A percentile compares a stretch with the other conserved stretches of the same genome.
Conservation (phyloP, 2,888 invertebrate genomes). For the Watsonalla cultraria region DNA sequence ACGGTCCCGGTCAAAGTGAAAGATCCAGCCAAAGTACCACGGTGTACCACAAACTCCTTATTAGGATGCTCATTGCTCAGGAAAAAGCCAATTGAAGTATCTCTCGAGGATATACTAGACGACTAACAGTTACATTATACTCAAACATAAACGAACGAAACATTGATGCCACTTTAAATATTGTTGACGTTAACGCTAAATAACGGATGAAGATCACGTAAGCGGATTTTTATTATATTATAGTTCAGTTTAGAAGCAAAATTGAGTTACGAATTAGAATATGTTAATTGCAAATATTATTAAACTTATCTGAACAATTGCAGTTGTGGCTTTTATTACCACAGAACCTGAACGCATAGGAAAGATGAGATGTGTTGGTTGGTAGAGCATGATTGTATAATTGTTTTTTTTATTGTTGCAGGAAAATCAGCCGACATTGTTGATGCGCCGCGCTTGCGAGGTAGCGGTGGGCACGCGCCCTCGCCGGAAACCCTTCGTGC, state of each 20-base stretch:
- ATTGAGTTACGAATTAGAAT: neutral
- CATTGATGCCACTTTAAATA: slow-evolving; percentile 13
- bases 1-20: slow-evolving; percentile 35
- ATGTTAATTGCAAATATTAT: neutral
- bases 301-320: neutral
- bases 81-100: slow-evolving; percentile 55
- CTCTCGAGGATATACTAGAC: slow-evolving; percentile 53
- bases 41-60: slow-evolving; percentile 20
- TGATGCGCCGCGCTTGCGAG: slow-evolving; percentile 65
- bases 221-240: slow-evolving; percentile 30
- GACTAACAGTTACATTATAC: slow-evolving; percentile 26
- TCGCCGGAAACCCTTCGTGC: slow-evolving; percentile 46
- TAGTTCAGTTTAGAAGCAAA: slow-evolving; percentile 17
- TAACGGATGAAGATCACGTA: slow-evolving; percentile 26
- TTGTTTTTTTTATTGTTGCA: slow-evolving; percentile 30
- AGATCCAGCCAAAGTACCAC: slow-evolving; percentile 57
- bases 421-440: slow-evolving; percentile 54
- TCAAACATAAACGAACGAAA: slow-evolving; percentile 7
- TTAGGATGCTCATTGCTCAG: slow-evolving; percentile 32
- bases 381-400: neutral
- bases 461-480: slow-evolving; percentile 51
- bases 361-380: neutral
- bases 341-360: neutral
- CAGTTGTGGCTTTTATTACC: neutral
- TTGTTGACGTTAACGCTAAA: slow-evolving; percentile 15